Evolutionary conservation across 2,888 invertebrate genomes (phyloP).

Genomic region (Dicyrtomina minuta): DNA sequence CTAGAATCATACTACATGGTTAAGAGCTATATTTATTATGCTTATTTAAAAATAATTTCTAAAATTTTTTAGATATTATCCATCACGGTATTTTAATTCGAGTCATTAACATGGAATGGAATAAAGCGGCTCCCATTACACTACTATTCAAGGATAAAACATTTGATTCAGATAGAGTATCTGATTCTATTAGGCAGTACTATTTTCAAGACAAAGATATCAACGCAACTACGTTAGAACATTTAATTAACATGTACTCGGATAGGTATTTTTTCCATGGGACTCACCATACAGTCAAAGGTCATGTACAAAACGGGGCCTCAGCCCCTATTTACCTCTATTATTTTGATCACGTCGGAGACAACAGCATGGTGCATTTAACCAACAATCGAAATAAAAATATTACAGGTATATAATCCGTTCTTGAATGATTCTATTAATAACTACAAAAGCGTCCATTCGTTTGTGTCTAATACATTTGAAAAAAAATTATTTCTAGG

Average conservation of each 20-base stretch:
- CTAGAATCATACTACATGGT: background rate
- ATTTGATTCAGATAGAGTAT: conserved; percentile 24
- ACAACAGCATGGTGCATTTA: conserved; percentile 35
- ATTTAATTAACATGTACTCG: conserved; percentile 46
- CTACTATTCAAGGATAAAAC: conserved; percentile 35
- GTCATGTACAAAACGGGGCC: conserved; percentile 31
- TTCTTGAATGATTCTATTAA: too few relatives aligned
- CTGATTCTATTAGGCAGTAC: conserved; percentile 33
- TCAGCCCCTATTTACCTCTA: conserved; percentile 39
- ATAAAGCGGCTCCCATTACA: conserved; percentile 44
- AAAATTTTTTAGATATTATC: conserved; percentile 40
- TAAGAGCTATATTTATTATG: background rate
- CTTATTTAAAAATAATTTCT: background rate
- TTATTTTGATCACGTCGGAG: conserved; percentile 43
- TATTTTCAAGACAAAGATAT: conserved; percentile 37
- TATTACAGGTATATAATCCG: conserved; percentile 34
- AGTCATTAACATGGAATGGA: conserved; percentile 48
- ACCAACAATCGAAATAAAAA: conserved; percentile 34
- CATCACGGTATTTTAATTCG: conserved; percentile 33
- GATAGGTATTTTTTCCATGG: conserved; percentile 49
- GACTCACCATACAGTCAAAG: conserved; percentile 39
- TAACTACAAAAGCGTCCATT: too few relatives aligned
- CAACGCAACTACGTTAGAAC: conserved; percentile 15
- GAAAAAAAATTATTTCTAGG: too few relatives aligned
- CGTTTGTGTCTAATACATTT: too few relatives aligned